A percentile compares a stretch with the other conserved stretches of the same genome.
These are phyloP conservation scores for Papilio glaucus DNA, from an alignment of 1,140 invertebrate species.

Conservation along the genomic window DNA sequence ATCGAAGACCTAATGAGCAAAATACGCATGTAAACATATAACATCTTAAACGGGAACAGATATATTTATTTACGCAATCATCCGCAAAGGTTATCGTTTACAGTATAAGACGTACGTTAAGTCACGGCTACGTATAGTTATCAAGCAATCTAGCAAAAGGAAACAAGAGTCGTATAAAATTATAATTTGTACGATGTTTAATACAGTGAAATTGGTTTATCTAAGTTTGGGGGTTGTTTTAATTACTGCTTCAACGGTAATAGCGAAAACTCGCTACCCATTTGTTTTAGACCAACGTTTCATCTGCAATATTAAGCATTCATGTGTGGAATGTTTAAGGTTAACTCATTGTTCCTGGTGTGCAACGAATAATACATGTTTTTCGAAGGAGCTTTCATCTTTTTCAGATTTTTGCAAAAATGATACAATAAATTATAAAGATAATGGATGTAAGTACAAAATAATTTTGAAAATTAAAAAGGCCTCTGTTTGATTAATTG, in stretches of 20 bases:
- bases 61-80: conserved; percentile 53
- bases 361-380: conserved; percentile 61
- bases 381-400: conserved; percentile 53
- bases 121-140: conserved; percentile 59
- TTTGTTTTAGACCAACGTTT: conserved; percentile 58
- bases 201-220: conserved; percentile 12
- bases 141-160: conserved; percentile 34
- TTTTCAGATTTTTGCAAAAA: conserved; percentile 57
- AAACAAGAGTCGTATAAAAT: conserved; percentile 5
- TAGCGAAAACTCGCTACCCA: conserved; percentile 40
- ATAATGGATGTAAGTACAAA: conserved; percentile 70
- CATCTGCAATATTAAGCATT: conserved; percentile 65
- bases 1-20: background rate
- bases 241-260: conserved; percentile 28
- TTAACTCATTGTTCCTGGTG: conserved; percentile 74
- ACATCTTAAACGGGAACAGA: conserved; percentile 41
- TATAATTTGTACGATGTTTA: conserved; percentile 10
- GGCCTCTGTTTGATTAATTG: too few relatives aligned
- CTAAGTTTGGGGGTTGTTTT: conserved; percentile 27
- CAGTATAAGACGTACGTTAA: conserved; percentile 56
- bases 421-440: conserved; percentile 49
- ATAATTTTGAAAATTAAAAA: too few relatives aligned
- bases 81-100: conserved; percentile 69
- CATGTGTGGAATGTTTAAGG: conserved; percentile 68
- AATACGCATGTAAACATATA: conserved; percentile 3